Percentiles rank a stretch among this genome's conserved stretches.
Evolutionary conservation across 2,113 vertebrate species (phyloP).

Genomic region (Anguilla rostrata): DNA sequence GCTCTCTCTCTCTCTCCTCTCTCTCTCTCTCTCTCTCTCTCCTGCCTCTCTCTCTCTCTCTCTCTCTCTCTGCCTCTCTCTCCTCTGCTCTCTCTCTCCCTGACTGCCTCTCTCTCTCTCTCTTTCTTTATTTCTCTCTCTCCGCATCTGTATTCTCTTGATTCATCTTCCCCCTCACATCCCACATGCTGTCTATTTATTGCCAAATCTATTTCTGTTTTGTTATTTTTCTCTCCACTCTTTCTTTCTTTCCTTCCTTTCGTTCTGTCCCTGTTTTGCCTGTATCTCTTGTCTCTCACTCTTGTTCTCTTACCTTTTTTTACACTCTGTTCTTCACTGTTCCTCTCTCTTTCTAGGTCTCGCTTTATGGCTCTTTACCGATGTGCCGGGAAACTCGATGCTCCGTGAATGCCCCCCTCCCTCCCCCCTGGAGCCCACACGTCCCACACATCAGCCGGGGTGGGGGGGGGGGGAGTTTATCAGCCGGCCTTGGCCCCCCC

Average conservation of each 20-base stretch:
- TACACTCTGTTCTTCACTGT: slow-evolving; percentile 41
- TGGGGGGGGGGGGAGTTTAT: not conserved
- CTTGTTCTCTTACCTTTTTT: slow-evolving; percentile 30
- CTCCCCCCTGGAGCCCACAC: slow-evolving; percentile 17
- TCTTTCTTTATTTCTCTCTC: too few relatives aligned
- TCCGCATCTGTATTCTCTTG: too few relatives aligned
- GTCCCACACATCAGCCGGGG: not conserved
- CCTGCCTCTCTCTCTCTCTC: not conserved
- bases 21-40: too few relatives aligned
- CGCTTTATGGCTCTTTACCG: slow-evolving; percentile 23
- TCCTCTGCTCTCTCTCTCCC: too few relatives aligned
- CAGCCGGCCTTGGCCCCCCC: not conserved
- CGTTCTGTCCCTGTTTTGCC: not conserved
- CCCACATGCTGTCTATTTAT: not conserved
- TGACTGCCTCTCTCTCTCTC: too few relatives aligned
- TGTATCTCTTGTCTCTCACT: not conserved
- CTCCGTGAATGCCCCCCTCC: not conserved
- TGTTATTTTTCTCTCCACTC: slow-evolving; percentile 15
- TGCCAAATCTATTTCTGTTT: slow-evolving; percentile 33
- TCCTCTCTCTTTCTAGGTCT: not conserved
- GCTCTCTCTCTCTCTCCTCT: not conserved
- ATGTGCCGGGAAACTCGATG: slow-evolving; percentile 30
- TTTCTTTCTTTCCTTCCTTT: slow-evolving; percentile 42
- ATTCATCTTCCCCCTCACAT: too few relatives aligned
- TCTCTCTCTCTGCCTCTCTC: not conserved